Evolutionary conservation across 2,888 invertebrate genomes (phyloP), one percentile per base, ranked within the genome.

Genomic region (Cryptocheilus praepositus): DNA sequence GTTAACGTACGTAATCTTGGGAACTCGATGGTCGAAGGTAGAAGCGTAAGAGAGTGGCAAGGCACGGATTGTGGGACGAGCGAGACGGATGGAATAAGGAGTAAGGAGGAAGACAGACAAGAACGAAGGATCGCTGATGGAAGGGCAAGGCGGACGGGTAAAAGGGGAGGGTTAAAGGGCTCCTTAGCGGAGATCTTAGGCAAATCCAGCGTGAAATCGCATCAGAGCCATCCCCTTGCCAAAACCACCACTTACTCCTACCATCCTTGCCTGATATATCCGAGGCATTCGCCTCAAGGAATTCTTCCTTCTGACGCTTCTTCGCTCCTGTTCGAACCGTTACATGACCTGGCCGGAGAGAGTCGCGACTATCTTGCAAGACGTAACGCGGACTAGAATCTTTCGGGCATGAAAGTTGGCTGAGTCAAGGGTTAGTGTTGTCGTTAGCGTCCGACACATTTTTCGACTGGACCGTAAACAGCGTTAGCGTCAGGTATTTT

Each of bases 171-270:
- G 86, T 83, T 85, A 83, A 85, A 85, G 86, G 86, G 83, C 88
- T 88, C 86, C 88, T 89, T 88, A 89, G 89, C 89, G 85, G 81
- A 91, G 91, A 91, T 91, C 92, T 91, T 91, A 91, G 91, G 91
- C 90, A 91, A 92, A 92, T 92, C 92, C 91, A 90, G 90, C 92
- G 90, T 92, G 91, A 92, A 92, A 92, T 92, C 92, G 91, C 91
- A 91, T 92, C 92, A 92, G 90, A 87, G 89, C 87, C 81, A 83
- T 79, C 84, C 86, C 83, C 36, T 85, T 83, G 81, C 82, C 82
- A 81, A 87, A 88, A 88, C 87, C 88, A 86, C 87, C 87, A 86
- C 87, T 88, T 88, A 88, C 86, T 85, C 85, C 72, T 83, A 82
- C 83, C 83, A 81, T 82, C 76, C 73, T 71, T 55, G 64, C 71